Percentiles rank a stretch among this genome's conserved stretches.
Evolutionary conservation across 2,888 invertebrate species (phyloP).

Genomic region (Agrotis exclamationis): DNA sequence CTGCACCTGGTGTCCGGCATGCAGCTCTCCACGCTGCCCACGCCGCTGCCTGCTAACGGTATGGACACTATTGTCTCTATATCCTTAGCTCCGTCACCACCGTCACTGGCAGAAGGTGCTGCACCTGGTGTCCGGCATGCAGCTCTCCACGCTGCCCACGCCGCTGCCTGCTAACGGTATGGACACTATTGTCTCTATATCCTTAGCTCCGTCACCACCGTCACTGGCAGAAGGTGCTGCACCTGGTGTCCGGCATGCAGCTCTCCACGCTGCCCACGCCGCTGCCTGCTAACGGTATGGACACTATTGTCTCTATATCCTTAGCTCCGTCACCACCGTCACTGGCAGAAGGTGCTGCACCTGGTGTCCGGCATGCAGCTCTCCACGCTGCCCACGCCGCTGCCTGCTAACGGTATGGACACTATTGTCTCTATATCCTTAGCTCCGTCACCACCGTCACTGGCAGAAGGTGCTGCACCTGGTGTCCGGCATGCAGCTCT

Average conservation of each 20-base stretch:
- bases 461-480: constrained; percentile 97
- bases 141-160: constrained; percentile 93
- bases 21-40: constrained; percentile 94
- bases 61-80: neutral
- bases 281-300: constrained; percentile 91
- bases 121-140: constrained; percentile 95
- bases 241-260: constrained; percentile 95
- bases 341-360: constrained; percentile 97
- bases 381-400: constrained; percentile 93
- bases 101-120: constrained; percentile 96
- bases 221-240: constrained; percentile 96
- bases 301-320: too few species aligned
- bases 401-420: constrained; percentile 91
- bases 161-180: constrained; percentile 92
- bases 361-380: constrained; percentile 96
- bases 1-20: constrained; percentile 95
- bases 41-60: constrained; percentile 92
- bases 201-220: too few species aligned
- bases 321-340: too few species aligned
- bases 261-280: constrained; percentile 94
- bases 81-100: too few species aligned
- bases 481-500: constrained; percentile 95
- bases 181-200: neutral
- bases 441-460: too few species aligned
- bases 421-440: too few species aligned